Conservation (phyloP, 2,888 invertebrate genomes). For the Drosophila crucigera region DNA sequence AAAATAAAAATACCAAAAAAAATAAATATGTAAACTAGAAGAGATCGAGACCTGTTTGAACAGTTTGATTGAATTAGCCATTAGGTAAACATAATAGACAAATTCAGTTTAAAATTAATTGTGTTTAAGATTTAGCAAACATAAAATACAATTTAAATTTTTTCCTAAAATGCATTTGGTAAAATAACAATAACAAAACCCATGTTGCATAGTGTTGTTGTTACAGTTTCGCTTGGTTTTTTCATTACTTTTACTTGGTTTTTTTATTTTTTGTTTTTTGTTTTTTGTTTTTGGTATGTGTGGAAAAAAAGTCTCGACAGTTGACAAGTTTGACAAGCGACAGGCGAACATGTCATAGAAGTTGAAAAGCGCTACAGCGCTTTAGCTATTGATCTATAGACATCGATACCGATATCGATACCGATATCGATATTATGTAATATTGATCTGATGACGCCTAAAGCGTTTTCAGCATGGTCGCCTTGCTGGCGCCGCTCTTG, state of each 20-base stretch:
- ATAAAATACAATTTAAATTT: neutral
- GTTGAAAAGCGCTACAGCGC: conserved; percentile 7
- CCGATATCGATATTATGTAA: neutral
- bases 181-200: neutral
- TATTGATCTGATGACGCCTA: conserved; percentile 25
- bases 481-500: conserved; percentile 51
- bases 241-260: neutral
- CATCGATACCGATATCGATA: neutral
- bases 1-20: neutral
- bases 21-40: neutral
- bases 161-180: neutral
- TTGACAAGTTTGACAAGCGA: conserved; percentile 21
- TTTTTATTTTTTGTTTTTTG: neutral
- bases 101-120: neutral
- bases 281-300: conserved; percentile 30
- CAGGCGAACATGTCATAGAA: conserved; percentile 19
- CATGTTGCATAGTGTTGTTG: conserved; percentile 48
- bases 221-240: neutral
- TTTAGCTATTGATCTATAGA: neutral
- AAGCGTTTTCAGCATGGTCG: conserved; percentile 62
- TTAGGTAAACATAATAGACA: neutral
- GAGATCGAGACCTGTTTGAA: conserved; percentile 20
- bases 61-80: neutral
- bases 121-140: neutral
- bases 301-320: conserved; percentile 44